Evolutionary conservation across 1,140 invertebrate genomes (phyloP).

Genomic region (Brachionus calyciflorus): DNA sequence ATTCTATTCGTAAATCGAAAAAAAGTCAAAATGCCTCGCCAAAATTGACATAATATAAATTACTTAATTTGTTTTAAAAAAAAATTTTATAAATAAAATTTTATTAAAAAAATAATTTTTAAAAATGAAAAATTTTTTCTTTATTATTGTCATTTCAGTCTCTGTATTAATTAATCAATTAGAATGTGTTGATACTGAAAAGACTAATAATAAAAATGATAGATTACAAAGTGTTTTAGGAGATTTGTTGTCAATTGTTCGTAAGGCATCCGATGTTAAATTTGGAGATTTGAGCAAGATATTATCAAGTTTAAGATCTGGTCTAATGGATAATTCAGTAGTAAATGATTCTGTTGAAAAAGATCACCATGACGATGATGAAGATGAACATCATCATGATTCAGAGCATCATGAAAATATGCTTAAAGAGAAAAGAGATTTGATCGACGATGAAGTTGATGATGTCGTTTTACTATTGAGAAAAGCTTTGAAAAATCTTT

Average conservation of each 20-base stretch:
- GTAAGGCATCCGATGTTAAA: neutral
- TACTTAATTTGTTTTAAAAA: too few species aligned
- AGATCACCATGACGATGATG: neutral
- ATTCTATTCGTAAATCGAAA: too few species aligned
- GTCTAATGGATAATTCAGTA: neutral
- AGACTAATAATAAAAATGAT: constrained; percentile 1
- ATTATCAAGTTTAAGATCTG: neutral
- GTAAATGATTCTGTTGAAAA: neutral
- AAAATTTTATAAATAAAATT: too few species aligned
- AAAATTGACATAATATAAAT: too few species aligned
- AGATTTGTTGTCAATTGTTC: constrained; percentile 5
- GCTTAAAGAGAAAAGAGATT: constrained; percentile 7
- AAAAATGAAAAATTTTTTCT: too few species aligned
- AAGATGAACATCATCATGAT: neutral
- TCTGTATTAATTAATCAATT: too few species aligned
- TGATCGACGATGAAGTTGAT: neutral
- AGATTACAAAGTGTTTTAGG: neutral
- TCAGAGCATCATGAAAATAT: neutral
- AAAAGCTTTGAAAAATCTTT: constrained; percentile 1
- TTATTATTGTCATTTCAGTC: too few species aligned
- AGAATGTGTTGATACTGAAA: neutral
- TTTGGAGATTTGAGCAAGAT: constrained; percentile 1
- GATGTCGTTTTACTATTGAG: neutral
- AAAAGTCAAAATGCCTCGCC: too few species aligned
- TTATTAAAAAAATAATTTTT: too few species aligned